These are phyloP conservation scores for Hirtodrosophila cameraria DNA, from an alignment of 2,888 invertebrate species.

Conservation along the genomic window DNA sequence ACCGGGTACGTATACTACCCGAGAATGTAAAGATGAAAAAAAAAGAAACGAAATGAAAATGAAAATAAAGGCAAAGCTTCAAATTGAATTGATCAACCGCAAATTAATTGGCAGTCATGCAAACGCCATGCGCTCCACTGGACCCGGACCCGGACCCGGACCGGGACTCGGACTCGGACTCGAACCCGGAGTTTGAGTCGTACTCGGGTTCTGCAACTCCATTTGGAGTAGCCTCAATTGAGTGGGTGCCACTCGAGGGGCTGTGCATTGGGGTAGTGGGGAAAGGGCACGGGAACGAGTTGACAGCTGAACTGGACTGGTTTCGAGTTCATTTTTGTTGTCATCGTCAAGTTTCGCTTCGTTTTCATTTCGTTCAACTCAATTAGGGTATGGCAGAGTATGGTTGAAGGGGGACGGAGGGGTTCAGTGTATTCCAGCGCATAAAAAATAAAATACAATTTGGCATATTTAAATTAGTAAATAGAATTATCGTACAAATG, in stretches of 20 bases:
- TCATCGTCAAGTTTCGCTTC: conserved; percentile 59
- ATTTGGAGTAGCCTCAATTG: conserved; percentile 32
- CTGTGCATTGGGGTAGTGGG: not conserved
- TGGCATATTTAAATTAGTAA: conserved; percentile 76
- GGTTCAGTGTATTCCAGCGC: not conserved
- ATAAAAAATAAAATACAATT: conserved; percentile 65
- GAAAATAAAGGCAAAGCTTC: conserved; percentile 60
- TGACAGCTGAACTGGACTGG: not conserved
- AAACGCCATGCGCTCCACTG: conserved; percentile 59
- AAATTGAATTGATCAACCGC: conserved; percentile 84
- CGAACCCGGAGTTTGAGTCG: not conserved
- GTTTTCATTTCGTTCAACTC: conserved; percentile 70
- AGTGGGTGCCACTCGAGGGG: conserved; percentile 28
- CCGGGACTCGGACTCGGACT: conserved; percentile 18
- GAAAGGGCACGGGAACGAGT: not conserved
- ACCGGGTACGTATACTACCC: conserved; percentile 1
- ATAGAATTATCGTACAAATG: conserved; percentile 70
- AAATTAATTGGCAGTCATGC: conserved; percentile 83
- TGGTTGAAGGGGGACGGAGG: not conserved
- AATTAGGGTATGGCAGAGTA: conserved; percentile 60
- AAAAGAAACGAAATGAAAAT: no score
- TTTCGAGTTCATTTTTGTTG: conserved; percentile 36
- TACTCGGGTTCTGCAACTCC: conserved; percentile 13
- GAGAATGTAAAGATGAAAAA: conserved; percentile 1
- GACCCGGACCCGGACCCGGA: conserved; percentile 8